Percentiles rank a stretch among this genome's conserved stretches.
phyloP scores from a whole-genome alignment of 2,888 invertebrate genomes.

The Hypomecis punctinalis region DNA sequence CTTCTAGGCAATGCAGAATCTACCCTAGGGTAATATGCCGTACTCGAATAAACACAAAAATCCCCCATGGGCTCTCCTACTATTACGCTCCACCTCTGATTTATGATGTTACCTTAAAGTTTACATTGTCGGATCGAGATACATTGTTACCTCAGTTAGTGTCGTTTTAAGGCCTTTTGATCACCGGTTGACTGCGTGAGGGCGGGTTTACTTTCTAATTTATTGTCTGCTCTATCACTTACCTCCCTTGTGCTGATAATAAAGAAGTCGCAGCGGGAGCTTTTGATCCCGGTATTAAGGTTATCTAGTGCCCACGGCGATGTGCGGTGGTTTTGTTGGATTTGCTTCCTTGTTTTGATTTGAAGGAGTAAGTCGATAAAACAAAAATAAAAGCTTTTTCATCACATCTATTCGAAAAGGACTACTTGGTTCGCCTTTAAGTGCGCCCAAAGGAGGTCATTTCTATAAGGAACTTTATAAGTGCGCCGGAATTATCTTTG shows the following conservation, averaged over 20 bases:
- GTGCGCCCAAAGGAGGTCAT: too few relatives aligned
- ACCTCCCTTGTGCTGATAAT: conserved; percentile 20
- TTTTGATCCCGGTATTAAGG: conserved; percentile 16
- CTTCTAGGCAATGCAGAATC: too few relatives aligned
- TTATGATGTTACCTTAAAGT: conserved; percentile 30
- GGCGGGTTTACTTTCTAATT: conserved; percentile 36
- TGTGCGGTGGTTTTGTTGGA: conserved; percentile 7
- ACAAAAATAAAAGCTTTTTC: too few relatives aligned
- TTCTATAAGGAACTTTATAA: too few relatives aligned
- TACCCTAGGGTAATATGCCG: too few relatives aligned
- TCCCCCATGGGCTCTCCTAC: too few relatives aligned
- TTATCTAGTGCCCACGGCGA: conserved; percentile 13
- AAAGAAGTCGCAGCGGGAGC: conserved; percentile 23
- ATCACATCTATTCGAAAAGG: too few relatives aligned
- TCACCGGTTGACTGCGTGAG: conserved; percentile 39
- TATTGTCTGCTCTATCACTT: conserved; percentile 27
- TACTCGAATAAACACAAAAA: too few relatives aligned
- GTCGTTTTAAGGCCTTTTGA: conserved; percentile 41
- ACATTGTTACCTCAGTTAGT: conserved; percentile 38
- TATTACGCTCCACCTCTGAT: conserved; percentile 26
- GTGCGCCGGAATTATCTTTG: too few relatives aligned
- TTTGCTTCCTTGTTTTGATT: background rate
- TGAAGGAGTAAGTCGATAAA: too few relatives aligned
- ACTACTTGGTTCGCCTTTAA: too few relatives aligned
- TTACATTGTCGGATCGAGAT: conserved; percentile 28